Evolutionary conservation across 2,888 invertebrate species (phyloP), one percentile per base, ranked within the genome.

Genomic region (Celastrina argiolus): DNA sequence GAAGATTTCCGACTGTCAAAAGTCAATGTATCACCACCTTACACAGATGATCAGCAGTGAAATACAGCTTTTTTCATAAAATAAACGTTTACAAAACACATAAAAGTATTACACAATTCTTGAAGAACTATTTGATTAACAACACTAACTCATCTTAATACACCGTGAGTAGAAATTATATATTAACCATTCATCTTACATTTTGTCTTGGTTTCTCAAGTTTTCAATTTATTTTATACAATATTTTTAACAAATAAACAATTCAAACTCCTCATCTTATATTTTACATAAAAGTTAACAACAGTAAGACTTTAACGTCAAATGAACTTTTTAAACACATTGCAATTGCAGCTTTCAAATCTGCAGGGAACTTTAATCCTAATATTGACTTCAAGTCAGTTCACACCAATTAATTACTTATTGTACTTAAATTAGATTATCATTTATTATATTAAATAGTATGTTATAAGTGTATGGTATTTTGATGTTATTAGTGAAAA

Each of bases 151-250:
- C 36, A 59, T 58, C 58, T 16, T 31, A 59, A 5, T 22, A 61
- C 61, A 39, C 61, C 39, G 61, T 61, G 61, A 61, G 61, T 61
- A 61, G 61, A 61, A 39, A 22, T 39, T 51, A 26, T 51, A 10
- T 61, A 22, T 39, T 22, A n/a, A 22, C 18, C 39, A 61, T 61
- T 61, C 16, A 39, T 59, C 34, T 59, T 34, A 59, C 59, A 36
- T 61, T 61, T 61, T 22, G 39, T 61, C 12, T 36, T 26, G 22
- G 61, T 61, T 61, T 61, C 39, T 14, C 18, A 59, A 18, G 10
- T 34, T 34, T 34, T 31, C 6, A 31, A 31, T 51, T 51, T 14
- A 12, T 22, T 51, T 22, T 12, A 26, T 22, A 22, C 51, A 10
- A 10, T 36, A 18, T 22, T 5, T 51, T 10, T 10, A 51, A 26